Base-by-base conservation (phyloP, 53 echinoderm and acorn worm species). In the Pentamera pediparva region DNA sequence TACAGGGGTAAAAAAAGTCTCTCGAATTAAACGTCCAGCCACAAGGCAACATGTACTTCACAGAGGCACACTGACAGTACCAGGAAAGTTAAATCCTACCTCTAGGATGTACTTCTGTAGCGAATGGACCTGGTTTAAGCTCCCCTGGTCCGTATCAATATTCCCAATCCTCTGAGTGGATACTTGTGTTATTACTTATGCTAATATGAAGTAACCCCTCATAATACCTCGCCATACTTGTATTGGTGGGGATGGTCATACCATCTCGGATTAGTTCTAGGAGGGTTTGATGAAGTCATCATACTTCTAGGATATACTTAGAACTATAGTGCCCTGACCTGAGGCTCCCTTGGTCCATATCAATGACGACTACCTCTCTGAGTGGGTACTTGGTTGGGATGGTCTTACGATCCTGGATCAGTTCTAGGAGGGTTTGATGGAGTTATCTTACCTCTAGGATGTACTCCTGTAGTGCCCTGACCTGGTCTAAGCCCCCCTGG, bases 311-410 rank as follows among this genome's bases (percentile, higher is more conserved):
- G 71, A 98, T 81, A 38, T 98, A 98, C 39, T 89, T 83, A 56
- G 89, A 79, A 26, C 89, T 54, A 6, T 84, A 87, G 41, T 76
- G 50, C 43, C 86, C 77, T 49, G 89, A 86, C 21, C 90, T 72
- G 75, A 98, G 49, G 39, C 89, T 88, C 48, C 77, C 70, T 49
- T 92, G 77, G 26, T 88, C 83, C 1, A 88, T 65, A 61, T 98
- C 87, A 59, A 98, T 92, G 37, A 98, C 77, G 2, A 98, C 98
- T 6, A 92, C 89, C 69, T 98, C 98, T 39, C 81, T 88, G 35
- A 98, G 84, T 0, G 98, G 98, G 76, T 98, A 98, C 86, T 98
- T 98, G 38, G 79, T 85, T 7, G 98, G 98, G 55, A 98, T 92
- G 65, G 98, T 98, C 19, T 79, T 90, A n/a, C 98, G 78, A 65